A percentile compares a stretch with the other conserved stretches of the same genome.
phyloP scores from a whole-genome alignment of 2,888 invertebrate species.

The Ethmia dodecea region DNA sequence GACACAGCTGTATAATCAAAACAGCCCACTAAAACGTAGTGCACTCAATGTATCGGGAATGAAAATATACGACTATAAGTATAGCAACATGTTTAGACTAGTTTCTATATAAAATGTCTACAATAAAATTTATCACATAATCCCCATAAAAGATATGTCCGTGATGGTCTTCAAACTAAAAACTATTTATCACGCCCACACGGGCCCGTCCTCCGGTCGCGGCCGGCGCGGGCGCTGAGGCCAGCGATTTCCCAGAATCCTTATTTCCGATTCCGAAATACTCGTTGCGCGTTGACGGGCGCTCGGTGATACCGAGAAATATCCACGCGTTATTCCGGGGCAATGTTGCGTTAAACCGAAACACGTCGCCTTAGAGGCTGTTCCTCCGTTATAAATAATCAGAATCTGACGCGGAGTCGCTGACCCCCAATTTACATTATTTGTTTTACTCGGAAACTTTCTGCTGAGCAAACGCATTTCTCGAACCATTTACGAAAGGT shows the following conservation, averaged over 20 bases:
- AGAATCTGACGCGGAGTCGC: constrained; percentile 61
- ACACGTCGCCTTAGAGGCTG: constrained; percentile 61
- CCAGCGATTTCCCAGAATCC: constrained; percentile 67
- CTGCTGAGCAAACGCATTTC: no score
- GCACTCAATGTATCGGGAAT: no score
- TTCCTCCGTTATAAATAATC: constrained; percentile 65
- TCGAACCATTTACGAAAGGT: no score
- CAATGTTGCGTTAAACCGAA: constrained; percentile 65
- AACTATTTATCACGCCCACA: no score
- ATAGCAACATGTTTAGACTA: no score
- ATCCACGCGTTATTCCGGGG: constrained; percentile 67
- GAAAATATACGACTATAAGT: no score
- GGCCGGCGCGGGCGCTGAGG: constrained; percentile 38
- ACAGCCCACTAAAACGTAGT: no score
- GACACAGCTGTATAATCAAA: no score
- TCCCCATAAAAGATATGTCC: no score
- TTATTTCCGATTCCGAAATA: constrained; percentile 75
- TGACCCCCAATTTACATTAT: constrained; percentile 54
- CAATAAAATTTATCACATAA: no score
- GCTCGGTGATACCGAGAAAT: constrained; percentile 57
- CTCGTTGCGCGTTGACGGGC: constrained; percentile 33
- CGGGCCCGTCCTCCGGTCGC: constrained; percentile 36
- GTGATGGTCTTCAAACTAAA: no score
- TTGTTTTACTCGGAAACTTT: constrained; percentile 31
- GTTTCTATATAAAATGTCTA: no score